Percentiles rank a stretch among this genome's conserved stretches.
Evolutionary conservation across 1,140 invertebrate species (phyloP).

Genomic region (Dendrolimus punctatus): DNA sequence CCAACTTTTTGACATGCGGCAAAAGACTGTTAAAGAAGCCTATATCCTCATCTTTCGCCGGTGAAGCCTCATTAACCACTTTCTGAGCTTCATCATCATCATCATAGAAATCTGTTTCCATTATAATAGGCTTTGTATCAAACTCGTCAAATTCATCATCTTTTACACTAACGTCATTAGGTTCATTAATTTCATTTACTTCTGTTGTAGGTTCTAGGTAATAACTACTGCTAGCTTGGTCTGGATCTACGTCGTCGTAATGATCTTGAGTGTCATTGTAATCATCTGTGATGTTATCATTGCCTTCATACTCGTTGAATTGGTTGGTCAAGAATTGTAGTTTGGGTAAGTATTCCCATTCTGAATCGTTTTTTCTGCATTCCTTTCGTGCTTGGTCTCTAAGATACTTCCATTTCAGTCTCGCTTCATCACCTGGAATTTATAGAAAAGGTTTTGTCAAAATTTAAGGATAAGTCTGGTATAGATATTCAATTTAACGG

Average conservation of each 20-base stretch:
- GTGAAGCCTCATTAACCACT: conserved; percentile 23
- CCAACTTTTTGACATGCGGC: conserved; percentile 59
- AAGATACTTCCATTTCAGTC: conserved; percentile 66
- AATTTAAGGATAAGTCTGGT: too few species aligned
- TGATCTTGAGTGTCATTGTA: conserved; percentile 35
- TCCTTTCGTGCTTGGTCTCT: conserved; percentile 62
- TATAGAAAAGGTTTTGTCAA: not conserved
- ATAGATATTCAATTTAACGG: too few species aligned
- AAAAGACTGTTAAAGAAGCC: conserved; percentile 64
- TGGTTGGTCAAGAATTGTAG: conserved; percentile 58
- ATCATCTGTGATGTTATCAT: conserved; percentile 34
- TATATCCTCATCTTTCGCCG: conserved; percentile 56
- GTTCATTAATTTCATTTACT: conserved; percentile 8
- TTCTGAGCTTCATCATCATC: conserved; percentile 52
- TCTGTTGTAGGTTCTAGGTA: conserved; percentile 21
- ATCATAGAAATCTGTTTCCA: conserved; percentile 62
- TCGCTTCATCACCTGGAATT: conserved; percentile 55
- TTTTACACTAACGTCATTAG: conserved; percentile 31
- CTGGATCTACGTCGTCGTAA: conserved; percentile 20
- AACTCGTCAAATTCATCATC: conserved; percentile 64
- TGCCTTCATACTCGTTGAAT: conserved; percentile 56
- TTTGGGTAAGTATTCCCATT: conserved; percentile 56
- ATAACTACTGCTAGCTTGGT: conserved; percentile 36
- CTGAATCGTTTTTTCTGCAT: conserved; percentile 50
- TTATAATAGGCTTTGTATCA: conserved; percentile 62